These are phyloP conservation scores for Discoglossus pictus DNA, from an alignment of 2,797 vertebrate genomes.

Conservation along the genomic window DNA sequence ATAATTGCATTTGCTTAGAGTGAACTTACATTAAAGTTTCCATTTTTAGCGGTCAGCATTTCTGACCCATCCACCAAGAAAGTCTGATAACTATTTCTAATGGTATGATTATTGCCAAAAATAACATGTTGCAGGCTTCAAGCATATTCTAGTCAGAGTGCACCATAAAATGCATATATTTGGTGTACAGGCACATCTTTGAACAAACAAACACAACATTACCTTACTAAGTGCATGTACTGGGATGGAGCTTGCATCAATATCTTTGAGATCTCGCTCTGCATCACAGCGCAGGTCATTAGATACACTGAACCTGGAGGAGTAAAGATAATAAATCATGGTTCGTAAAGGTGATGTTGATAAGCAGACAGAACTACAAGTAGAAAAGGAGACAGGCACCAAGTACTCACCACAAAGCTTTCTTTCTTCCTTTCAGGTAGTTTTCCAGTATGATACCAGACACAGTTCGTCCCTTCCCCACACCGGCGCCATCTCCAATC, in stretches of 20 bases:
- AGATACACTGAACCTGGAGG: slow-evolving; percentile 94
- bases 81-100: no score
- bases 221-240: slow-evolving; percentile 98
- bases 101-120: no score
- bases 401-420: slow-evolving; percentile 88
- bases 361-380: background rate
- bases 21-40: no score
- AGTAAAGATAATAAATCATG: no score
- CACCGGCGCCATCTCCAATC: slow-evolving; percentile 93
- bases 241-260: slow-evolving; percentile 83
- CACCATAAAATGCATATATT: no score
- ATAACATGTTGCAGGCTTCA: no score
- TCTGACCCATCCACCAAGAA: no score
- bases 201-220: no score
- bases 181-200: no score
- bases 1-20: no score
- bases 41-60: no score
- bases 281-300: slow-evolving; percentile 97
- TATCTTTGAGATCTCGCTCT: slow-evolving; percentile 96
- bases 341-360: background rate
- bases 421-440: slow-evolving; percentile 87
- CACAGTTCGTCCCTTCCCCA: slow-evolving; percentile 95
- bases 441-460: slow-evolving; percentile 96
- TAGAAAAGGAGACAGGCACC: background rate
- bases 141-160: no score